phyloP scores from a whole-genome alignment of 2,888 invertebrate genomes.

The Pecten maximus region DNA sequence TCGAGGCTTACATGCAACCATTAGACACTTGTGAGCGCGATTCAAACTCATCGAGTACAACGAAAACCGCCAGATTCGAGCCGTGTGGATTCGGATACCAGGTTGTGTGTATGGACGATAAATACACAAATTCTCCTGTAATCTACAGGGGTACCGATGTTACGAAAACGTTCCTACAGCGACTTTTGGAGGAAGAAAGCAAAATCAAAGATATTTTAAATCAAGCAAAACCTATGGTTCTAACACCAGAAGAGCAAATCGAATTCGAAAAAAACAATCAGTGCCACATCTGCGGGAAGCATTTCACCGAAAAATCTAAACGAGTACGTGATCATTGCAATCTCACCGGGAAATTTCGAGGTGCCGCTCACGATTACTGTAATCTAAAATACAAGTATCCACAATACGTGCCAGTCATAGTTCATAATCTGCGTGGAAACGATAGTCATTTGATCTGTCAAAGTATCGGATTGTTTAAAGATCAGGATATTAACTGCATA shows the following conservation, averaged over 20 bases:
- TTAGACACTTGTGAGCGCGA: conserved; percentile 15
- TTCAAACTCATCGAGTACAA: background rate
- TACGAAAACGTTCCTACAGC: conserved; percentile 10
- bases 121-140: conserved; percentile 39
- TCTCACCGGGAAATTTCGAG: conserved; percentile 14
- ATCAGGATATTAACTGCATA: conserved; percentile 24
- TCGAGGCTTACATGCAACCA: background rate
- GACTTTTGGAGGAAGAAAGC: background rate
- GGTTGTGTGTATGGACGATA: conserved; percentile 39
- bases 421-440: conserved; percentile 24
- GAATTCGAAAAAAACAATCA: background rate
- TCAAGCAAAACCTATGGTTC: background rate
- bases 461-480: conserved; percentile 35
- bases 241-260: background rate
- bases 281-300: background rate
- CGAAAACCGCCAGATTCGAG: conserved; percentile 3
- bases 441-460: conserved; percentile 23
- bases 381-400: conserved; percentile 26
- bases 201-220: background rate
- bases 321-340: conserved; percentile 26
- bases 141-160: conserved; percentile 26
- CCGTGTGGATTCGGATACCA: conserved; percentile 41
- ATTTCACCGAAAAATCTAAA: background rate
- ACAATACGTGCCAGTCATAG: background rate
- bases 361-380: background rate